A percentile compares a stretch with the other conserved stretches of the same genome.
Conservation (phyloP, 2,888 invertebrate species). For the Rapana venosa region DNA sequence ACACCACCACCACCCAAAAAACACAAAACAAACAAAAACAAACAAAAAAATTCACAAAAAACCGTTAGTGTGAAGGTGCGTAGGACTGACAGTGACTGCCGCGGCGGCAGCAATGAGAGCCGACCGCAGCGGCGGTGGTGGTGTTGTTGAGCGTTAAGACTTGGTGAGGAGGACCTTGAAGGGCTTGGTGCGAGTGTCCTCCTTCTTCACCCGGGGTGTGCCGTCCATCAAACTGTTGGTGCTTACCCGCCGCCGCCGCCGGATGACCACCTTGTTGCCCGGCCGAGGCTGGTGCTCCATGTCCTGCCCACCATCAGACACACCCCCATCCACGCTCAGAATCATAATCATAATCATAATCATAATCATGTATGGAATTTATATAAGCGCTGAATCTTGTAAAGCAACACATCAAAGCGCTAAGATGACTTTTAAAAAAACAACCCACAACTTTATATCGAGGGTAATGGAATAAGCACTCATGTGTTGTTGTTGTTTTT, state of each 20-base stretch:
- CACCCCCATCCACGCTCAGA: too few species aligned
- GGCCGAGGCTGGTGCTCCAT: slow-evolving; percentile 65
- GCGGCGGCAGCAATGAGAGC: not conserved
- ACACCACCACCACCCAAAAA: not conserved
- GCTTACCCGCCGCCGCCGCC: slow-evolving; percentile 47
- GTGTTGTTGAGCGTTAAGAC: not conserved
- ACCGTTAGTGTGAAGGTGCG: not conserved
- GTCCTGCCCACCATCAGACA: slow-evolving; percentile 53
- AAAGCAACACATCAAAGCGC: too few species aligned
- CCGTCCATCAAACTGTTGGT: slow-evolving; percentile 14
- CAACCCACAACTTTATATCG: too few species aligned
- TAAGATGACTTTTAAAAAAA: too few species aligned
- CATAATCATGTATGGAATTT: too few species aligned
- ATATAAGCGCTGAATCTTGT: too few species aligned
- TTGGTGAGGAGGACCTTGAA: slow-evolving; percentile 35
- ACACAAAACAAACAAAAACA: not conserved
- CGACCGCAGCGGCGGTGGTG: not conserved
- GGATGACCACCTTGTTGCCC: slow-evolving; percentile 67
- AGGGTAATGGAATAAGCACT: too few species aligned
- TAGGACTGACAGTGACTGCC: not conserved
- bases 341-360: not conserved
- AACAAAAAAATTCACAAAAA: not conserved
- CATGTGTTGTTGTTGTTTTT: too few species aligned
- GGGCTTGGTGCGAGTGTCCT: slow-evolving; percentile 28
- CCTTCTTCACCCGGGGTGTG: slow-evolving; percentile 15